phyloP scores from a whole-genome alignment of 2,113 vertebrate genomes.

The Panthera tigris region DNA sequence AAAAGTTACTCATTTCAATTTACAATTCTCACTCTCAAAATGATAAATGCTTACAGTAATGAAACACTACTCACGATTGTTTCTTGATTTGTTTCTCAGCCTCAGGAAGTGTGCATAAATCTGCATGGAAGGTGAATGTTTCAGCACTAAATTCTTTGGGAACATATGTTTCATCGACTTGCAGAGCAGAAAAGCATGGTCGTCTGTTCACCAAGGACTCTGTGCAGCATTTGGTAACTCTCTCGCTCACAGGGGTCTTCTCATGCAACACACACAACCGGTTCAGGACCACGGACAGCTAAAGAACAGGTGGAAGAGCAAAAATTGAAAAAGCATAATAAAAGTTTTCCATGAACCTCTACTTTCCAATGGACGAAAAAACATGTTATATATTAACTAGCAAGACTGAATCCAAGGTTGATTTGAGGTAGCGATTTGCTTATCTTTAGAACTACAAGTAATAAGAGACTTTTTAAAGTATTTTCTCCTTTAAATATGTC shows the following conservation, averaged over 20 bases:
- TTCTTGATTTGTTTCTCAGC: conserved; percentile 53
- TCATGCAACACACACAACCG: conserved; percentile 55
- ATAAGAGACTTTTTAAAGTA: background rate
- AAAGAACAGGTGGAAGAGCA: background rate
- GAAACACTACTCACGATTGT: conserved; percentile 61
- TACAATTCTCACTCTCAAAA: background rate
- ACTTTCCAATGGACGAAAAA: background rate
- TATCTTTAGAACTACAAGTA: background rate
- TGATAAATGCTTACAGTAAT: background rate
- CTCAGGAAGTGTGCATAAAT: conserved; percentile 65
- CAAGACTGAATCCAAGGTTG: background rate
- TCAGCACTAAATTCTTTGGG: conserved; percentile 55
- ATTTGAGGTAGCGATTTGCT: background rate
- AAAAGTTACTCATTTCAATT: background rate
- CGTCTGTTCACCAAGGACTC: conserved; percentile 61
- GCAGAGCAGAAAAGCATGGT: conserved; percentile 63
- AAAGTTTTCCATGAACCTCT: background rate
- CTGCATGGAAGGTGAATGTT: conserved; percentile 68
- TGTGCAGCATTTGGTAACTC: conserved; percentile 67
- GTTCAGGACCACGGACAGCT: conserved; percentile 62
- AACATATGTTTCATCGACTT: conserved; percentile 30
- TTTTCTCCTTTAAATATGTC: background rate
- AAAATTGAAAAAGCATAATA: background rate
- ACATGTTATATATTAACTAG: background rate
- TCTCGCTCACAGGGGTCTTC: conserved; percentile 61